Evolutionary conservation across 2,113 vertebrate genomes (phyloP), one percentile per base, ranked within the genome.

Genomic region (Trochalopteron elliotii): DNA sequence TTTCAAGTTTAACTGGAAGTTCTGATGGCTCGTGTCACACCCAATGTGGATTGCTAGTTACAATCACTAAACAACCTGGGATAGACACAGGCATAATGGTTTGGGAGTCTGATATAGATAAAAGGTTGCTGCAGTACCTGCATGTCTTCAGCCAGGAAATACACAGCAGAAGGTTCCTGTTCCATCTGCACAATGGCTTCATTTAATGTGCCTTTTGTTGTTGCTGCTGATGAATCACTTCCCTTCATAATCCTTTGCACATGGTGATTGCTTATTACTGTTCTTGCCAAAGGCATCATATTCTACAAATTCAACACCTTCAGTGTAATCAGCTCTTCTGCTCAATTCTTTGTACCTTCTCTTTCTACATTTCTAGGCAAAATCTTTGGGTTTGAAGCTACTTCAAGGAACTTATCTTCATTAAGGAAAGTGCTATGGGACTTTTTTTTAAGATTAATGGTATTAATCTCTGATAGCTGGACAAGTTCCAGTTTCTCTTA

Each of bases 51-150:
- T 21, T 42, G 33, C 10, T 14, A 4, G 21, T 53, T 74, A 17
- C 1, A 15, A 21, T 45, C 39, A 15, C 71, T 50, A 10, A 45
- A 55, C 44, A 44, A 4, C 7, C n/a, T 24, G 21, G 50, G 28
- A 35, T 11, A 15, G 33, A 25, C 1, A 4, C 1, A 3, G 35
- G 20, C 28, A 33, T 12, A 7, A 15, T 31, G 9, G 12, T 55
- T 87, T 77, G 71, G 22, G 80, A 70, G 16, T 40, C 35, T 69
- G 45, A 72, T 45, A 5, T 0, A 25, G 49, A 49, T 61, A 30
- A 72, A 81, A 92, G n/a, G 49, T 40, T 89, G 37, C 72, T 82
- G 49, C 47, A 87, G 63, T 53, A 69, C 67, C 90, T 92, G 69
- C 39, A 89, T 79, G 30, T 75, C 74, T 59, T 13, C 67, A 87